Percentiles rank a stretch among this genome's conserved stretches.
These are phyloP conservation scores for Ciconia nigra DNA, from an alignment of 2,797 vertebrate species.

Conservation along the genomic window DNA sequence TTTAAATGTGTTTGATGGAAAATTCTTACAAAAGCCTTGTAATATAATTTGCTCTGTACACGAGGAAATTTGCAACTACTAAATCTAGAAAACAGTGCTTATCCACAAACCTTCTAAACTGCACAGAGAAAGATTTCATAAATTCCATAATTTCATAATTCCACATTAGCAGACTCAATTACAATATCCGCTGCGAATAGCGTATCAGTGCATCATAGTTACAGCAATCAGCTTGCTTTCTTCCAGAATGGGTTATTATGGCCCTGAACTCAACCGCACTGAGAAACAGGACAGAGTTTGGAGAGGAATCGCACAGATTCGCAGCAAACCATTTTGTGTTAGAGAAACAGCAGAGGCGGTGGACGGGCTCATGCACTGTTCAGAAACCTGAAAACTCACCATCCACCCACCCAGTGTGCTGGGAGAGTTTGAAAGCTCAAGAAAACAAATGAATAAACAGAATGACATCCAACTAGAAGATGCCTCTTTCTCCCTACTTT, in stretches of 20 bases:
- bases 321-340: accelerated
- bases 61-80: neutral
- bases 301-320: neutral
- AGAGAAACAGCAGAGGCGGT: neutral
- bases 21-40: neutral
- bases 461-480: neutral
- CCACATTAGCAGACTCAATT: slow-evolving; percentile 30
- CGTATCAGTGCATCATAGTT: neutral
- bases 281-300: neutral
- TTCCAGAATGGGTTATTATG: neutral
- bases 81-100: neutral
- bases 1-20: neutral
- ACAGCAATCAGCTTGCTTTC: neutral
- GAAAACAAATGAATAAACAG: neutral
- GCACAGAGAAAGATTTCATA: neutral
- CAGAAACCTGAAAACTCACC: neutral
- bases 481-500: neutral
- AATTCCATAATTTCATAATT: neutral
- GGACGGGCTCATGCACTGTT: neutral
- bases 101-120: neutral
- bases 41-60: neutral
- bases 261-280: neutral
- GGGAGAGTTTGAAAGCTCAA: neutral
- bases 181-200: slow-evolving; percentile 1
- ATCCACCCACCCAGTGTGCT: accelerated